A percentile compares a stretch with the other conserved stretches of the same genome.
Conservation (phyloP, 2,888 invertebrate genomes). For the Pollenia angustigena region DNA sequence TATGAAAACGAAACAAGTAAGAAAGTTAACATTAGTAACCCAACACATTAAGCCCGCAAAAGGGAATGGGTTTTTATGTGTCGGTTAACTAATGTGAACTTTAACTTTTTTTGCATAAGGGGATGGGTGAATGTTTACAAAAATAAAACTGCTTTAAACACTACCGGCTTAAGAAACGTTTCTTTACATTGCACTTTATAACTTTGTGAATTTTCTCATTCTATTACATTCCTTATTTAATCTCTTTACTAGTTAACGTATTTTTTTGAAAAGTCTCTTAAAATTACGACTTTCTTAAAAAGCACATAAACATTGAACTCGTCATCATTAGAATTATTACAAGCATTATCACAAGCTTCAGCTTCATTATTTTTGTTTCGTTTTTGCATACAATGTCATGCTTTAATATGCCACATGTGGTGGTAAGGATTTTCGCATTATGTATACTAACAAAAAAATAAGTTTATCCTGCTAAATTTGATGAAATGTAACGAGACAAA, state of each 20-base stretch:
- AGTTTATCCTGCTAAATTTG: constrained; percentile 30
- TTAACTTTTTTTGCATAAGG: too few relatives aligned
- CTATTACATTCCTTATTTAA: neutral
- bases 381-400: constrained; percentile 56
- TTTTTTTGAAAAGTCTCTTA: constrained; percentile 5
- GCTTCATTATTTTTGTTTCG: constrained; percentile 29
- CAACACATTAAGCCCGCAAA: too few relatives aligned
- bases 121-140: too few relatives aligned
- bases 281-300: constrained; percentile 11
- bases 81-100: too few relatives aligned
- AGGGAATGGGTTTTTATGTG: too few relatives aligned
- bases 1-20: too few relatives aligned
- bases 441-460: neutral
- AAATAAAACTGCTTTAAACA: too few relatives aligned
- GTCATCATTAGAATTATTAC: constrained; percentile 49
- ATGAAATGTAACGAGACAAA: constrained; percentile 31
- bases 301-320: constrained; percentile 9
- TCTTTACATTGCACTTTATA: too few relatives aligned
- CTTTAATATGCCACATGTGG: constrained; percentile 72
- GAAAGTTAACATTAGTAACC: too few relatives aligned
- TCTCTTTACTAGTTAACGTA: neutral
- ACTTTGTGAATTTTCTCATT: too few relatives aligned
- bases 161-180: too few relatives aligned
- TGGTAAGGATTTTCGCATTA: constrained; percentile 53
- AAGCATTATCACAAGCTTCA: constrained; percentile 64